Evolutionary conservation across 1,140 invertebrate species (phyloP).

Genomic region (Meloidogyne exigua): DNA sequence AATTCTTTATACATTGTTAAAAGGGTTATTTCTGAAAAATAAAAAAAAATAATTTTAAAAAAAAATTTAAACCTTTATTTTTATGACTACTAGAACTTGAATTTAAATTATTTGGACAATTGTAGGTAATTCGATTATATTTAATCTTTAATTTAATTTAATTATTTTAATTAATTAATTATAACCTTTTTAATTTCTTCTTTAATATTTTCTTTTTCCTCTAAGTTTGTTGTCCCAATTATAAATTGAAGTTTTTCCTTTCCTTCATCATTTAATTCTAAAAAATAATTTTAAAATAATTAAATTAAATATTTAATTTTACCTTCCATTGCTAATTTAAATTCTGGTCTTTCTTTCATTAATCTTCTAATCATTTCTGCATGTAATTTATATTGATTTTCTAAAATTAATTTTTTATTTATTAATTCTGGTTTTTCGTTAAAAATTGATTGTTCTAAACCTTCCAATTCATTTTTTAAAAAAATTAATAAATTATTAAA

Average conservation of each 20-base stretch:
- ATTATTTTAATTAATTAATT: not conserved
- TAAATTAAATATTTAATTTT: not conserved
- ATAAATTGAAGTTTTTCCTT: not conserved
- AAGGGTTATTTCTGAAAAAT: not conserved
- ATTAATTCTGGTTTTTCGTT: not conserved
- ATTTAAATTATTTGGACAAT: constrained; percentile 5
- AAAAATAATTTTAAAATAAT: not conserved
- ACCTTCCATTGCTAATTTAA: not conserved
- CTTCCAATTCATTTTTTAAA: not conserved
- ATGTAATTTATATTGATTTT: constrained; percentile 5
- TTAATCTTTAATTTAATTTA: not conserved
- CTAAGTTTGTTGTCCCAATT: not conserved
- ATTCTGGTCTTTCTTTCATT: not conserved
- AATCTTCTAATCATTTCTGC: not conserved
- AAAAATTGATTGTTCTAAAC: not conserved
- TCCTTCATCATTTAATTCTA: not conserved
- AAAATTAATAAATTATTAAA: not conserved
- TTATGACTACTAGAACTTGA: not conserved
- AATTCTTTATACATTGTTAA: not conserved
- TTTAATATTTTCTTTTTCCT: not conserved
- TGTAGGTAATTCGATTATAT: not conserved
- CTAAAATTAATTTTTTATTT: not conserved
- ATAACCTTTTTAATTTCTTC: not conserved
- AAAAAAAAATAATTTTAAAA: not conserved
- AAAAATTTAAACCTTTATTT: not conserved